Percentiles rank a stretch among this genome's conserved stretches.
These are phyloP conservation scores for Novumbra hubbsi DNA, from an alignment of 2,797 vertebrate species.

Conservation along the genomic window DNA sequence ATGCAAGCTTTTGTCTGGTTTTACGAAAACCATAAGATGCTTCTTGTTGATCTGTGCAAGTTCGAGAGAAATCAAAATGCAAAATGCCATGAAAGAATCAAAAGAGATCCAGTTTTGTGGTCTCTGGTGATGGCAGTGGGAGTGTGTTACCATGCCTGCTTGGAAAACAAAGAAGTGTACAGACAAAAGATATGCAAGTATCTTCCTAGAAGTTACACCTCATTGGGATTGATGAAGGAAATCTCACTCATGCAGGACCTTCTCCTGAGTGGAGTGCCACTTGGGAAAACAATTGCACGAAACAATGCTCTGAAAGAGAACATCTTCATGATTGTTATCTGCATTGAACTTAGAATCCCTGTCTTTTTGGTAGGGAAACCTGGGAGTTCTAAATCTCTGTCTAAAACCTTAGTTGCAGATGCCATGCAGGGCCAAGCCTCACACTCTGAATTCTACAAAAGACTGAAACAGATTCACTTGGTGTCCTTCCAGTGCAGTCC, in stretches of 20 bases:
- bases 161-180: conserved; percentile 83
- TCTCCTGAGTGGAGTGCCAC: conserved; percentile 80
- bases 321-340: conserved; percentile 98
- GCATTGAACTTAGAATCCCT: conserved; percentile 92
- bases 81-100: conserved; percentile 23
- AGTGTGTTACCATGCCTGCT: conserved; percentile 92
- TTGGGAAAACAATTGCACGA: conserved; percentile 86
- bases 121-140: conserved; percentile 85
- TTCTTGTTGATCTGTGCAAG: conserved; percentile 71
- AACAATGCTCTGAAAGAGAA: conserved; percentile 95
- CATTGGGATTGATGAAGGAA: conserved; percentile 76
- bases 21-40: conserved; percentile 61
- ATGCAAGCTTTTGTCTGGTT: conserved; percentile 91
- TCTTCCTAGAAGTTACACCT: conserved; percentile 66
- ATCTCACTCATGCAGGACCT: conserved; percentile 86
- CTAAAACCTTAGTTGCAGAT: conserved; percentile 93
- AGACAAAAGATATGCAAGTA: conserved; percentile 68
- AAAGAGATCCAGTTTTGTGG: conserved; percentile 77
- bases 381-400: conserved; percentile 96
- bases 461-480: conserved; percentile 89
- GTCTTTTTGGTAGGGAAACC: conserved; percentile 97
- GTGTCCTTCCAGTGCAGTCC: conserved; percentile 98
- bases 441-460: conserved; percentile 84
- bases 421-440: conserved; percentile 95
- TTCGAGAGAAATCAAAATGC: conserved; percentile 39